Evolutionary conservation across 2,888 invertebrate genomes (phyloP).

Genomic region (Creontiades dilutus): DNA sequence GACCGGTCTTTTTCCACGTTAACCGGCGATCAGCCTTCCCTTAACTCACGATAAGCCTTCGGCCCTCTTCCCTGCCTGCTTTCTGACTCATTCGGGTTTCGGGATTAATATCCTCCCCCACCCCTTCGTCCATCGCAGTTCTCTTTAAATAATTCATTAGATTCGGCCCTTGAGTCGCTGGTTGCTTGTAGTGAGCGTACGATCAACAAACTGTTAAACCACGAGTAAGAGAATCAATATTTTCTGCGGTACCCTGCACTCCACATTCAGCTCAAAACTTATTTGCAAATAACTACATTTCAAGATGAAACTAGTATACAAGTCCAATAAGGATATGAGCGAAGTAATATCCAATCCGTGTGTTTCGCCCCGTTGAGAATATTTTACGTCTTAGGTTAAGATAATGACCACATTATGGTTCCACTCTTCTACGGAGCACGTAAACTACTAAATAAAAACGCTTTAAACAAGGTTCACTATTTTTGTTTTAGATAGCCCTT

Average conservation of each 20-base stretch:
- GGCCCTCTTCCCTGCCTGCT: conserved; percentile 33
- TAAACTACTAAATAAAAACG: too few species aligned
- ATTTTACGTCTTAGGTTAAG: too few species aligned
- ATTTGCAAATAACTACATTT: too few species aligned
- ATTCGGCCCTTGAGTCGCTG: background rate
- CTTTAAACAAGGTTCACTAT: too few species aligned
- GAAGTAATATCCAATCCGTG: too few species aligned
- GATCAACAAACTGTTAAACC: background rate
- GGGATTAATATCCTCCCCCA: conserved; percentile 16
- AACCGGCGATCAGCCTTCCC: conserved; percentile 41
- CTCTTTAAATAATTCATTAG: conserved; percentile 49
- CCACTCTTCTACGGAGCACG: too few species aligned
- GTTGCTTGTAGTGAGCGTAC: background rate
- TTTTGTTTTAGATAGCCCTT: too few species aligned
- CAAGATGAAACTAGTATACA: too few species aligned
- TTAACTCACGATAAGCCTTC: conserved; percentile 50
- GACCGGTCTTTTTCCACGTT: conserved; percentile 56
- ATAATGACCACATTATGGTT: too few species aligned
- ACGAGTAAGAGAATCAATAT: background rate
- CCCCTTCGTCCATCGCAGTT: background rate
- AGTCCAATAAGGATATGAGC: too few species aligned
- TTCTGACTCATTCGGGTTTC: conserved; percentile 43
- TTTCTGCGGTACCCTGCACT: background rate
- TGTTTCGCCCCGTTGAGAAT: too few species aligned
- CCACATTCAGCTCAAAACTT: too few species aligned